Conservation (phyloP, 2,888 invertebrate genomes). For the Allygus modestus region DNA sequence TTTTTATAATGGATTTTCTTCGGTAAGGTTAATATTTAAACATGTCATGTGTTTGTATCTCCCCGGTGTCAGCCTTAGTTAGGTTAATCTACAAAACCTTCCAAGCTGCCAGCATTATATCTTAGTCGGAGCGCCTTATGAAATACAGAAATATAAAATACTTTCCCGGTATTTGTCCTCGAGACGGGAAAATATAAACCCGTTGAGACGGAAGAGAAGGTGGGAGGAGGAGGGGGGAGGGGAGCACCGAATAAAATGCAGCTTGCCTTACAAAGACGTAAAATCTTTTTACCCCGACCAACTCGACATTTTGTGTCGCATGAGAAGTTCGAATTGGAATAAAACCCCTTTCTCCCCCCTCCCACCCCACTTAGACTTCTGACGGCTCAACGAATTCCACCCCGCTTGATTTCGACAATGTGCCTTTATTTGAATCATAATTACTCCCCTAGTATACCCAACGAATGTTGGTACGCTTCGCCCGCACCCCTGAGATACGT, state of each 20-base stretch:
- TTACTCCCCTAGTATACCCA: background rate
- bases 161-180: background rate
- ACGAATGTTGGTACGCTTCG: background rate
- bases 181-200: slow-evolving; percentile 1
- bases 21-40: too few species aligned
- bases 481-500: too few species aligned
- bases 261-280: slow-evolving; percentile 40
- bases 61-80: too few species aligned
- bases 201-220: background rate
- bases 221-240: background rate
- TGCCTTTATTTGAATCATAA: slow-evolving; percentile 16
- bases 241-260: slow-evolving; percentile 39
- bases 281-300: slow-evolving; percentile 37
- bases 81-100: too few species aligned
- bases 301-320: slow-evolving; percentile 44
- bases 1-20: too few species aligned
- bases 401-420: slow-evolving; percentile 8
- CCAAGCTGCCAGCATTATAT: background rate
- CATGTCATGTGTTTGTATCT: too few species aligned
- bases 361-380: background rate
- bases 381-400: background rate
- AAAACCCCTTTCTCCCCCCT: slow-evolving; percentile 15
- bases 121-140: background rate
- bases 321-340: slow-evolving; percentile 41
- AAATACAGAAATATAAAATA: slow-evolving; percentile 13